Percentiles rank a stretch among this genome's conserved stretches.
Conservation (phyloP, 2,888 invertebrate genomes). For the Cybosia mesomella region DNA sequence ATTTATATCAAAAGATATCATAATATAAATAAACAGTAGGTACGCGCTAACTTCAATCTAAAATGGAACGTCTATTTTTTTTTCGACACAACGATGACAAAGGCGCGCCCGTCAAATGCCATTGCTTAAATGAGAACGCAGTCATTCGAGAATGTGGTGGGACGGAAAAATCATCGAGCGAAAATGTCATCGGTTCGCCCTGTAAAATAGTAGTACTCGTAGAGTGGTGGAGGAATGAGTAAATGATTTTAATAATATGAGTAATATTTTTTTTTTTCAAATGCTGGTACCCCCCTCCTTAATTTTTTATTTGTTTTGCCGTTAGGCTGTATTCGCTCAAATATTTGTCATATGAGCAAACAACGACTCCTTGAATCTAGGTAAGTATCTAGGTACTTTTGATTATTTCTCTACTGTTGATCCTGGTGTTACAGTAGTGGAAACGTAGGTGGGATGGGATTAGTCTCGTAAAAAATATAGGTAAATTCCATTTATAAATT, state of each 20-base stretch:
- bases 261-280: no score
- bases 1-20: constrained; percentile 38
- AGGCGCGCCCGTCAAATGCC: constrained; percentile 81
- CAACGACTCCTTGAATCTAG: no score
- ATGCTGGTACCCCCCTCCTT: no score
- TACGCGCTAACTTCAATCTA: constrained; percentile 75
- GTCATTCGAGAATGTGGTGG: constrained; percentile 82
- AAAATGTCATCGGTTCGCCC: constrained; percentile 74
- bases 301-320: no score
- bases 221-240: constrained; percentile 23
- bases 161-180: constrained; percentile 83
- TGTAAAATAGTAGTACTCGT: constrained; percentile 33
- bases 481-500: no score
- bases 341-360: no score
- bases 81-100: constrained; percentile 70
- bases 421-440: no score
- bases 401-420: no score
- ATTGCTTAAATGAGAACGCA: constrained; percentile 85
- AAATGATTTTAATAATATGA: neutral
- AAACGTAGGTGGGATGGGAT: no score
- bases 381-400: no score
- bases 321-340: no score
- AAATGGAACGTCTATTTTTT: constrained; percentile 75
- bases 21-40: constrained; percentile 60
- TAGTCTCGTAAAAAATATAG: no score